Conservation (phyloP, 2,888 invertebrate species). For the Orthosia incerta region DNA sequence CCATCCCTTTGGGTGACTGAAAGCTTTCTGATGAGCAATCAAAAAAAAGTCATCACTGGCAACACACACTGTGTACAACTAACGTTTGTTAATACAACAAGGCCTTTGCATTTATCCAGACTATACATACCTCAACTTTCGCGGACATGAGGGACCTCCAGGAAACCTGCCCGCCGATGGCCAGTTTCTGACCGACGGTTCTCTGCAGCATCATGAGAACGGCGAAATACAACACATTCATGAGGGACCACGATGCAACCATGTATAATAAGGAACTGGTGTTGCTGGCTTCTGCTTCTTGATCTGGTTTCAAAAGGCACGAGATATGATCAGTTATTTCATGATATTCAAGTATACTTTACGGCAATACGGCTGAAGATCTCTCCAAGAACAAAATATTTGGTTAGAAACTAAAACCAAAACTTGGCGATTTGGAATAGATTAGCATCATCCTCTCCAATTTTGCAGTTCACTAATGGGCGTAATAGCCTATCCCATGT, state of each 20-base stretch:
- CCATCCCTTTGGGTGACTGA: too few relatives aligned
- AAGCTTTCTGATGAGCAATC: too few relatives aligned
- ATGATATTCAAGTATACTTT: background rate
- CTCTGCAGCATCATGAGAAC: constrained; percentile 83
- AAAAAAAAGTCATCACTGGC: too few relatives aligned
- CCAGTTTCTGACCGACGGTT: constrained; percentile 77
- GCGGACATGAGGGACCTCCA: constrained; percentile 85
- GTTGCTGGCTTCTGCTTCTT: background rate
- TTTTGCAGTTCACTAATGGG: background rate
- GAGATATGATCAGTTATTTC: background rate
- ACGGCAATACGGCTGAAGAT: background rate
- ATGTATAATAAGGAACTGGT: constrained; percentile 72
- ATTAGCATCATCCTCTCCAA: background rate
- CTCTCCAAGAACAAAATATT: background rate
- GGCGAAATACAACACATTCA: constrained; percentile 78
- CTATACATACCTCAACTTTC: constrained; percentile 71
- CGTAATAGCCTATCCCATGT: background rate
- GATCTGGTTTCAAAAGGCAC: constrained; percentile 18
- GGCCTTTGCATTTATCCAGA: too few relatives aligned
- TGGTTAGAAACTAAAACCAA: background rate
- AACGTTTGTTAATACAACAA: too few relatives aligned
- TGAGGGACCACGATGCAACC: constrained; percentile 76
- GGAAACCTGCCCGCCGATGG: constrained; percentile 84
- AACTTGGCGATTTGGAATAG: background rate
- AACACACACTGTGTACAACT: too few relatives aligned